Conservation (phyloP, 92 coral and sea anemone species). For the Zoanthus sociatus region DNA sequence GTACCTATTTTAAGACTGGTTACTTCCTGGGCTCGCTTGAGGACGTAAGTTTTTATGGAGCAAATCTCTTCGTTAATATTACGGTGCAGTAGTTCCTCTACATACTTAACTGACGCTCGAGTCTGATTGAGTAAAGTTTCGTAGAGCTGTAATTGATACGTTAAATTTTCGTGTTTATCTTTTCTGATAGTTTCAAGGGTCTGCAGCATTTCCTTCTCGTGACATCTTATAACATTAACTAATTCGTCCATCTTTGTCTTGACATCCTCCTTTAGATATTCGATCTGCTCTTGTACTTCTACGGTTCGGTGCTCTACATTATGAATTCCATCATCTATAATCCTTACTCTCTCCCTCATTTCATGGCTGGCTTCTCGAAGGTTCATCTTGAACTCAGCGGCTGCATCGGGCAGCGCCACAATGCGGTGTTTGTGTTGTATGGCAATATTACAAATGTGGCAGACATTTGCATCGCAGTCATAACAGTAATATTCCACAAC, state of each 20-base stretch:
- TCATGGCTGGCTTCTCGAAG: constrained; percentile 72
- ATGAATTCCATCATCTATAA: constrained; percentile 77
- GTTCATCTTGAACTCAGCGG: constrained; percentile 83
- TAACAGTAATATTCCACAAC: constrained; percentile 88
- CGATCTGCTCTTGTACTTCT: constrained; percentile 87
- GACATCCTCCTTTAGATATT: constrained; percentile 83
- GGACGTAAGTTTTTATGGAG: constrained; percentile 79
- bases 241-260: constrained; percentile 82
- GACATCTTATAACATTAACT: constrained; percentile 70
- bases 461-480: constrained; percentile 88
- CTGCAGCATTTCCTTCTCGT: constrained; percentile 84
- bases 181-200: constrained; percentile 79
- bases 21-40: constrained; percentile 74
- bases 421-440: constrained; percentile 90
- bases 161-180: constrained; percentile 82
- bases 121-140: constrained; percentile 82
- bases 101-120: constrained; percentile 69
- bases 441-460: constrained; percentile 91
- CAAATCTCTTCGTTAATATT: constrained; percentile 86
- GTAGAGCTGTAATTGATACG: constrained; percentile 80
- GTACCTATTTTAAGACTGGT: constrained; percentile 74
- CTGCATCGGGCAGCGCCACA: constrained; percentile 86
- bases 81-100: constrained; percentile 79
- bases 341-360: constrained; percentile 70
- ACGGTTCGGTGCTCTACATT: constrained; percentile 84